Base-by-base conservation (phyloP, 2,888 invertebrate genomes). In the Xestia rhomboidea region DNA sequence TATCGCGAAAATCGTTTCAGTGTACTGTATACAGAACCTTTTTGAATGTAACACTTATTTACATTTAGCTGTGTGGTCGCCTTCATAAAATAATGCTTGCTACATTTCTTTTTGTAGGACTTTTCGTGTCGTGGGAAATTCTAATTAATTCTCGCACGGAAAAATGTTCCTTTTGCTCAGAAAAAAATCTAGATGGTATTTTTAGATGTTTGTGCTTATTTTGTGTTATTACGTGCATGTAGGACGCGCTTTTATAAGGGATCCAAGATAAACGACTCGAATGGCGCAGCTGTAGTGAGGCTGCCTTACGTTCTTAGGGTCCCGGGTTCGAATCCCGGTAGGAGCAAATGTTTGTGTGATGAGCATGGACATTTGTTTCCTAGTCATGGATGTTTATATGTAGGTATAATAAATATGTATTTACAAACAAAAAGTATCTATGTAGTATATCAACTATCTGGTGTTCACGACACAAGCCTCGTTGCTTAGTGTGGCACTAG, bases 1-100 rank as follows among this genome's bases (percentile, higher is more conserved):
- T 83, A 74, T 66, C 54, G 73, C 83, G 63, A 81, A 76, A 81
- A 69, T 74, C 71, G 72, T 71, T 76, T 49, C 46, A 63, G n/a
- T 49, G 57, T 11, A n/a, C n/a, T n/a, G n/a, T n/a, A n/a, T n/a
- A 46, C 34, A 57, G 11, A 66, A 49, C 77, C 77, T 81, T 83
- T 62, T 81, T 83, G 51, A 62, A 44, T 60, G 27, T 51, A 24
- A 64, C 15, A 73, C 60, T 41, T 76, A 70, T 80, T 69, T 80
- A 54, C 73, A 71, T 80, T 64, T 60, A 79, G 54, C 38, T 60
- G 38, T 62, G 60, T 67, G 60, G 51, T 30, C n/a, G 30, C 27
- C 34, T 27, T 60, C 73, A 27, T 18, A 30, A 67, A 79, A 67
- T 67, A 73, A 80, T 15, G 51, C 44, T 74, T 2, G 30, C 11